These are phyloP conservation scores for Sarcoramphus papa DNA, from an alignment of 2,797 vertebrate genomes.

Conservation along the genomic window DNA sequence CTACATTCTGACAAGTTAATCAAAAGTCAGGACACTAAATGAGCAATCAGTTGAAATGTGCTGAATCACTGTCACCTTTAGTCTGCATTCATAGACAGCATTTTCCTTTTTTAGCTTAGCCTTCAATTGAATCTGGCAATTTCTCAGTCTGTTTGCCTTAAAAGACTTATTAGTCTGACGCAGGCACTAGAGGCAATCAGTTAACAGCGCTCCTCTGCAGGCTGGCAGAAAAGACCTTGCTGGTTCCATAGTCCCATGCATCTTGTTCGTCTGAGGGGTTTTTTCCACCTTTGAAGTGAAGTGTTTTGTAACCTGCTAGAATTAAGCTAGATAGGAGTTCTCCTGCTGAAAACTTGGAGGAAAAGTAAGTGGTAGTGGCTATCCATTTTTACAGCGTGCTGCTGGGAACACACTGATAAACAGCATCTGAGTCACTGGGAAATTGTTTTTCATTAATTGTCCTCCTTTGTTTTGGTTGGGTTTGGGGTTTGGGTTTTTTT, in stretches of 20 bases:
- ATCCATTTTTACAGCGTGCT: not conserved
- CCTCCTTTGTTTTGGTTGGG: not conserved
- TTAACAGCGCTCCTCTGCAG: not conserved
- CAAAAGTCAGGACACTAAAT: constrained; percentile 38
- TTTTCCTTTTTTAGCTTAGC: constrained; percentile 43
- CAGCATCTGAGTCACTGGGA: not conserved
- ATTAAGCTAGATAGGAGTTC: not conserved
- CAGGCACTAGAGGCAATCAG: not conserved
- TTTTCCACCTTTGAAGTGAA: not conserved
- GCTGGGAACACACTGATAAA: not conserved
- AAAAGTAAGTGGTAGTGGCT: not conserved
- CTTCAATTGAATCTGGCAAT: constrained; percentile 37
- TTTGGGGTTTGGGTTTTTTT: not conserved
- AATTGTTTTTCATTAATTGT: not conserved
- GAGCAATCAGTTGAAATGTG: constrained; percentile 48
- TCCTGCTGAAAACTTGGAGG: not conserved
- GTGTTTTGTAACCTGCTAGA: not conserved
- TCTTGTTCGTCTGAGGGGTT: not conserved
- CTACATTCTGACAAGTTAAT: constrained; percentile 41
- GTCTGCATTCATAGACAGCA: constrained; percentile 30
- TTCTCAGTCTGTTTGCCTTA: constrained; percentile 27
- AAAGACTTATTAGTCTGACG: not conserved
- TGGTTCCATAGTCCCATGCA: not conserved
- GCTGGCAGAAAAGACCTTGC: not conserved
- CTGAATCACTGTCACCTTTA: constrained; percentile 67